These are phyloP conservation scores for Alectura lathami DNA, from an alignment of 2,113 vertebrate genomes.

Conservation along the genomic window DNA sequence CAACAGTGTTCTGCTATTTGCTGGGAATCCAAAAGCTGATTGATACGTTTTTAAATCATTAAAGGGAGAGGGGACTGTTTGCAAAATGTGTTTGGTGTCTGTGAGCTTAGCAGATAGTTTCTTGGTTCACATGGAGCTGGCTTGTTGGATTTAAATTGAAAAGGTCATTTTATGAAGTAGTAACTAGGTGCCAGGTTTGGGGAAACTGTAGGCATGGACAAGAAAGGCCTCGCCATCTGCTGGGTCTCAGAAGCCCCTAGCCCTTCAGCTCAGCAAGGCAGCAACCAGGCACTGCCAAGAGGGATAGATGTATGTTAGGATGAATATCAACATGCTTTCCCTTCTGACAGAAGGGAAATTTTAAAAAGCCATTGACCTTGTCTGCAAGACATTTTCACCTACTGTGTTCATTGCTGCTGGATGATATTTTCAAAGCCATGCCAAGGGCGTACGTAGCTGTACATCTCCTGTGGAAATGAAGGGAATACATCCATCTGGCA, in stretches of 20 bases:
- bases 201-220: rapidly evolving
- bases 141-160: not conserved
- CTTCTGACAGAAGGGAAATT: not conserved
- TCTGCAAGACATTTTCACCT: not conserved
- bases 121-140: not conserved
- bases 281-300: not conserved
- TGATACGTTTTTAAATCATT: not conserved
- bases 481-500: not conserved
- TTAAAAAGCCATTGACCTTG: not conserved
- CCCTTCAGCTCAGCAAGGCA: not conserved
- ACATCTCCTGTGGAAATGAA: not conserved
- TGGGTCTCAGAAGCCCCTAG: not conserved
- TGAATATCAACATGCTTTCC: not conserved
- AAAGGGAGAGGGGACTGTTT: not conserved
- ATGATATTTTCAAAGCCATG: not conserved
- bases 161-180: not conserved
- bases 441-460: not conserved
- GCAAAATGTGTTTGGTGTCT: not conserved
- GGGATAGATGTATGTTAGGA: not conserved
- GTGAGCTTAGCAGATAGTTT: not conserved
- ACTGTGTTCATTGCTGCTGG: not conserved
- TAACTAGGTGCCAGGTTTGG: not conserved
- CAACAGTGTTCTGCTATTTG: not conserved
- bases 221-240: not conserved
- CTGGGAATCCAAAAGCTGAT: not conserved